phyloP scores from a whole-genome alignment of 2,888 invertebrate species.

The Brachynemurus nebulosus region DNA sequence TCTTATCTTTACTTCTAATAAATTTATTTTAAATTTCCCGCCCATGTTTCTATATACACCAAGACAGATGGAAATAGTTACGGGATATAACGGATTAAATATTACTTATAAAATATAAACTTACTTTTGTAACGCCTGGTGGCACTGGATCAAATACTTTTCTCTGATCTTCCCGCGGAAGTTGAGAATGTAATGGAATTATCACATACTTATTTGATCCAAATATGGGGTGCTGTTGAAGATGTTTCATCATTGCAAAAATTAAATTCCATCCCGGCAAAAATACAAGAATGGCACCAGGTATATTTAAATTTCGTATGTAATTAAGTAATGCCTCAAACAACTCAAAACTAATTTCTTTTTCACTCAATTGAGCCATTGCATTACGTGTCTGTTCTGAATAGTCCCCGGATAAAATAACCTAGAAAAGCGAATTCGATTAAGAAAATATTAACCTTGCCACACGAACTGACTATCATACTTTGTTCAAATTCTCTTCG shows the following conservation, averaged over 20 bases:
- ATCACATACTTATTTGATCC: conserved; percentile 54
- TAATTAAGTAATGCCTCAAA: conserved; percentile 65
- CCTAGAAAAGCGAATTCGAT: conserved; percentile 13
- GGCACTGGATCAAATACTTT: conserved; percentile 84
- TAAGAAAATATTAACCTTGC: not conserved
- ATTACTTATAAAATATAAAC: no score
- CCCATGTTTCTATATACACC: no score
- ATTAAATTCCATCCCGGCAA: conserved; percentile 97
- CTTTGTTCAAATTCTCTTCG: conserved; percentile 67
- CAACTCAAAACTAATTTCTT: conserved; percentile 85
- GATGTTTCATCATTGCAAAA: conserved; percentile 75
- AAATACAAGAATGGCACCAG: conserved; percentile 85
- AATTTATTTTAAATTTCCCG: no score
- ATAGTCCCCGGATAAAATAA: conserved; percentile 33
- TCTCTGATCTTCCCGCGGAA: conserved; percentile 89
- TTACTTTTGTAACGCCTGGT: conserved; percentile 68
- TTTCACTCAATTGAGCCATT: conserved; percentile 70
- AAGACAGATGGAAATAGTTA: no score
- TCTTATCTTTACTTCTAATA: no score
- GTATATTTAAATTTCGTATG: conserved; percentile 43
- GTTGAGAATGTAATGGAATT: conserved; percentile 92
- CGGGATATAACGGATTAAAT: no score
- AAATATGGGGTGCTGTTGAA: conserved; percentile 52
- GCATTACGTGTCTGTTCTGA: conserved; percentile 48
- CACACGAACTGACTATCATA: conserved; percentile 23